Evolutionary conservation across 1,140 invertebrate genomes (phyloP).

Genomic region (Listronotus bonariensis): DNA sequence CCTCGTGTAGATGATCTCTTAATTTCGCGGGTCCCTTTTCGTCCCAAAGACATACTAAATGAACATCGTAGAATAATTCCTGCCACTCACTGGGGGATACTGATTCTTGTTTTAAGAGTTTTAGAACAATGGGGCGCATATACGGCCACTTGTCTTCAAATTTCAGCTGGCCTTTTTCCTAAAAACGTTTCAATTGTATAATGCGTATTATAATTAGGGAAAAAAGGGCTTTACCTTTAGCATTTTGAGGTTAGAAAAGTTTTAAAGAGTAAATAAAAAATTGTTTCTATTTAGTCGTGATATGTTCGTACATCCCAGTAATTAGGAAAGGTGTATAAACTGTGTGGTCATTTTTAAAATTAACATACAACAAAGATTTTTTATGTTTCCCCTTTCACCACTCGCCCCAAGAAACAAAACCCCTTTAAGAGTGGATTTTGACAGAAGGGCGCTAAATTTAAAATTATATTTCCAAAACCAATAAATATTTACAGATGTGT

Average conservation of each 20-base stretch:
- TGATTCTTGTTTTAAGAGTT: conserved; percentile 88
- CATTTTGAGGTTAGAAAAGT: conserved; percentile 40
- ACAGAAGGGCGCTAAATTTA: neutral
- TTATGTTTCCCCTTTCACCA: conserved; percentile 5
- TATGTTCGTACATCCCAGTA: conserved; percentile 18
- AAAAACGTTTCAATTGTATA: conserved; percentile 12
- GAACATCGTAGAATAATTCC: conserved; percentile 93
- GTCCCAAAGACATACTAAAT: conserved; percentile 94
- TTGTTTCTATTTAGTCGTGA: conserved; percentile 5
- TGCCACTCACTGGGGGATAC: conserved; percentile 97
- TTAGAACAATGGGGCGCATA: conserved; percentile 91
- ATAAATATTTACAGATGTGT: too few species aligned
- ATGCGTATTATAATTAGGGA: conserved; percentile 9
- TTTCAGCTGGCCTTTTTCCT: conserved; percentile 69
- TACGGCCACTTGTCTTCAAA: conserved; percentile 96
- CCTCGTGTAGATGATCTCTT: conserved; percentile 84
- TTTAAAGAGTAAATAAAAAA: neutral
- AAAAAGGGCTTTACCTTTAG: conserved; percentile 40
- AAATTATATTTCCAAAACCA: neutral
- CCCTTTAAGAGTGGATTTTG: conserved; percentile 4
- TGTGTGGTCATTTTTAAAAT: conserved; percentile 9
- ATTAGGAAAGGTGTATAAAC: conserved; percentile 8
- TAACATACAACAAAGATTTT: neutral
- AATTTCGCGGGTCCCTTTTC: conserved; percentile 91
- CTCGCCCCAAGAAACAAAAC: conserved; percentile 10